Evolutionary conservation across 2,888 invertebrate genomes (phyloP), one percentile per base, ranked within the genome.

Genomic region (Xestia sexstrigata): DNA sequence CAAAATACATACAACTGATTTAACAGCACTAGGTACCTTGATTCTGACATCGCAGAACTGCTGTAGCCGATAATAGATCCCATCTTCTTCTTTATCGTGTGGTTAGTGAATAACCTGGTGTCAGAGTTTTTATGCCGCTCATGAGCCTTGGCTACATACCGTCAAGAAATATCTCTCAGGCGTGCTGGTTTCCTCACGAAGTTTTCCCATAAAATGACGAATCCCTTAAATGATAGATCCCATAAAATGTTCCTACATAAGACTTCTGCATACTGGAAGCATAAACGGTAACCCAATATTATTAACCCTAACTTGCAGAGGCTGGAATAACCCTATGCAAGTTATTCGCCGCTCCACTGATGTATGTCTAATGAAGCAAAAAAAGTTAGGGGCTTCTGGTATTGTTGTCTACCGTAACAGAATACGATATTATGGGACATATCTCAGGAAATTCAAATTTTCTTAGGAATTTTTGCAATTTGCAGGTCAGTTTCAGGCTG

Each of bases 341-440:
- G 47, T 39, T 82, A 76, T 26, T 63, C 55, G n/a, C 42, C 55
- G n/a, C 42, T 49, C 39, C 45, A 66, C 23, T 60, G n/a, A 60
- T 45, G 78, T 5, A 35, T 42, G 30, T 11, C 17, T 49, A 79
- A 80, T 83, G 79, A 65, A 60, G 47, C 30, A 26, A 65, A 66
- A 65, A 66, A 35, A 66, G 30, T 66, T 11, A 76, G 15, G 65
- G 49, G 65, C 58, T 70, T 49, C 49, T 70, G 26, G 60, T 35
- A 20, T 17, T 47, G 23, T 23, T 26, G 49, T 66, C 30, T 39
- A 60, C 66, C 66, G 60, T 39, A 52, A 60, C 5, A 35, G 35
- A 35, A n/a, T n/a, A n/a, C n/a, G n/a, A n/a, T n/a, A n/a, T n/a
- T n/a, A n/a, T n/a, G n/a, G n/a, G n/a, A n/a, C n/a, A n/a, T n/a